Evolutionary conservation across 2,888 invertebrate species (phyloP), one percentile per base, ranked within the genome.

Genomic region (Lycia hirtaria): DNA sequence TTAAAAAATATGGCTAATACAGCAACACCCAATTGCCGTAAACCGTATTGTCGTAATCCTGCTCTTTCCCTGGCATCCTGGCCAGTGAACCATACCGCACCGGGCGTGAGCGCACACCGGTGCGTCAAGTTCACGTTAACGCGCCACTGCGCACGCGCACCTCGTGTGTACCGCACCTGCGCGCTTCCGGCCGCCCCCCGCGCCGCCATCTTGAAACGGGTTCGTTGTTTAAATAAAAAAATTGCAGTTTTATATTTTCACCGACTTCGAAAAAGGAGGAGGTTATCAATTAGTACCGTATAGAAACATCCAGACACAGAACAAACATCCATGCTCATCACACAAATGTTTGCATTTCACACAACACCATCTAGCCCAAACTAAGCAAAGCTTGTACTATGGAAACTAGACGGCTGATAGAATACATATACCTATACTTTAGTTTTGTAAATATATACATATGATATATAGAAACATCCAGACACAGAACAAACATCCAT

Each of bases 141-240:
- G 87, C 83, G 70, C 74, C 74, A 82, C 51, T 75, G 84, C 76
- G 77, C 77, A 57, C 73, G 77, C 80, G 76, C 58, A 66, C 75
- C 76, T 73, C 77, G 71, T 79, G 80, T 78, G 79, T 76, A 54
- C 57, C 85, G 78, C 88, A 87, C 89, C 88, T 88, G 87, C 75
- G 69, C 67, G 80, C 71, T 85, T 88, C 88, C 88, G 85, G 87
- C 76, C 71, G 83, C 88, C 88, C 71, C 85, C 87, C 88, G 88
- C 84, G 87, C 76, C 71, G 83, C 88, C 88, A 85, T 86, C 83
- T 85, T 84, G 80, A 50, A 47, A 24, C 48, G 32, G 40, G 26
- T 51, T 20, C 32, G 30, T 22, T 28, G 30, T 40, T 54, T 24
- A 3, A 32, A 40, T 32, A 33, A 33, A n/a, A 17, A 41, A 32